Conservation (phyloP, 2,113 vertebrate genomes). For the Oxyruncus cristatus region DNA sequence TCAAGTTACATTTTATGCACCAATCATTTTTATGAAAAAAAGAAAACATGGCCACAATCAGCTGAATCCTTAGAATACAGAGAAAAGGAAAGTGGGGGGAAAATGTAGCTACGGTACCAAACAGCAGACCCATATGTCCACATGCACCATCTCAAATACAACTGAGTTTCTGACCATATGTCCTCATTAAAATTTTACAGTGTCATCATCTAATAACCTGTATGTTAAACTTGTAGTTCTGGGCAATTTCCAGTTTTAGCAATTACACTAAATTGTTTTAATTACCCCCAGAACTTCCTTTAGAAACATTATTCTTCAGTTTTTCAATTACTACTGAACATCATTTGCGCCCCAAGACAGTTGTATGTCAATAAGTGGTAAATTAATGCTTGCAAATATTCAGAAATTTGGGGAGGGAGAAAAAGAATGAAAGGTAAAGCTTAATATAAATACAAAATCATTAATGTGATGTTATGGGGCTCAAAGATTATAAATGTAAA, state of each 20-base stretch:
- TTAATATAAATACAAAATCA: not conserved
- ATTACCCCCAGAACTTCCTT: not conserved
- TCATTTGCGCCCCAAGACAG: not conserved
- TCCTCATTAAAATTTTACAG: not conserved
- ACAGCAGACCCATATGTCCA: not conserved
- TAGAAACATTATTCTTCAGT: not conserved
- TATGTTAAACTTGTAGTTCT: not conserved
- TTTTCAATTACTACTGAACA: not conserved
- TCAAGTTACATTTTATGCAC: not conserved
- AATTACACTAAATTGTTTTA: not conserved
- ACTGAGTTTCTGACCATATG: not conserved
- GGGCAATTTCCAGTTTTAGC: not conserved
- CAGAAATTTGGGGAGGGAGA: not conserved
- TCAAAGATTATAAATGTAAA: not conserved
- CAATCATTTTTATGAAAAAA: not conserved
- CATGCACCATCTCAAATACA: not conserved
- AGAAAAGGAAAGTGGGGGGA: not conserved
- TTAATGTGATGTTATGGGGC: not conserved
- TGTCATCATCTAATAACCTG: not conserved
- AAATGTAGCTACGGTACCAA: not conserved
- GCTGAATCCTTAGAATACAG: not conserved
- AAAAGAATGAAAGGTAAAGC: not conserved
- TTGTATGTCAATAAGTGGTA: not conserved
- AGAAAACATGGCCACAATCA: not conserved
- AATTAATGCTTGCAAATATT: not conserved